A percentile compares a stretch with the other conserved stretches of the same genome.
These are phyloP conservation scores for Coronaproctus castanopsis DNA, from an alignment of 2,888 invertebrate genomes.

Conservation along the genomic window DNA sequence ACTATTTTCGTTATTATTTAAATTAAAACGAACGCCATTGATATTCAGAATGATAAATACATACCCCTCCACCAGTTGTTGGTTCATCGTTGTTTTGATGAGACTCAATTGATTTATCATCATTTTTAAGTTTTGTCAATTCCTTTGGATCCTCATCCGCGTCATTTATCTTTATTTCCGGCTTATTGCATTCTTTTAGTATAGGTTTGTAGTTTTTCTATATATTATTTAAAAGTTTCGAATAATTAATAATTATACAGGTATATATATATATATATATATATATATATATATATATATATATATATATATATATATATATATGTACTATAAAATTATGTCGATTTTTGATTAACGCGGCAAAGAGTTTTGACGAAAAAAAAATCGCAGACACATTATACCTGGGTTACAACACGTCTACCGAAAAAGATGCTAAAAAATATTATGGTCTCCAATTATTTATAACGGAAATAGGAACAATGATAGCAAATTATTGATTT, in stretches of 20 bases:
- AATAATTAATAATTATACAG: not conserved
- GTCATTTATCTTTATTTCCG: not conserved
- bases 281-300: not conserved
- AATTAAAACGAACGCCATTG: too few relatives aligned
- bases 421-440: too few relatives aligned
- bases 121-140: not conserved
- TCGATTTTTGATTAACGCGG: too few relatives aligned
- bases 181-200: not conserved
- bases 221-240: not conserved
- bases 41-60: too few relatives aligned
- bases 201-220: not conserved
- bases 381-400: too few relatives aligned
- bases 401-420: too few relatives aligned
- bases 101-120: not conserved
- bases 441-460: too few relatives aligned
- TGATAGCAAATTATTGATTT: too few relatives aligned
- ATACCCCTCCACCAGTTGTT: not conserved
- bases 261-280: not conserved
- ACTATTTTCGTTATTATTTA: too few relatives aligned
- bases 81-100: not conserved
- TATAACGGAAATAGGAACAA: too few relatives aligned
- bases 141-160: not conserved
- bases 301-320: not conserved
- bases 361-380: too few relatives aligned
- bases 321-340: too few relatives aligned